A percentile compares a stretch with the other conserved stretches of the same genome.
These are phyloP conservation scores for Dreissena rostriformis DNA, from an alignment of 1,140 invertebrate genomes.

Conservation along the genomic window DNA sequence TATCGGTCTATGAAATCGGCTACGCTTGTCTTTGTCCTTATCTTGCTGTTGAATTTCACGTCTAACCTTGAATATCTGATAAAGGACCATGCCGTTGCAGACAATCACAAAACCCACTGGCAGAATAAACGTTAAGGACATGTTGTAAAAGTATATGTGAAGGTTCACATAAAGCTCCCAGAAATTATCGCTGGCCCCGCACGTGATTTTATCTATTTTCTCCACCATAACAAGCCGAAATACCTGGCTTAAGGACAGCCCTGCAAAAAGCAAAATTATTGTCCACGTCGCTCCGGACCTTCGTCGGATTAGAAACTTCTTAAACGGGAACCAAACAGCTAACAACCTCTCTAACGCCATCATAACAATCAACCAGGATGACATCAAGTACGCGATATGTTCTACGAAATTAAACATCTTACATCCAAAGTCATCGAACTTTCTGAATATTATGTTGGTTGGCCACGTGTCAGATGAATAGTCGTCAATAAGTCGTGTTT, in stretches of 20 bases:
- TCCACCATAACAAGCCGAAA: slow-evolving; percentile 69
- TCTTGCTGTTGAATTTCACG: slow-evolving; percentile 58
- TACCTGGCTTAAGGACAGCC: slow-evolving; percentile 71
- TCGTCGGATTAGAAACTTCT: slow-evolving; percentile 60
- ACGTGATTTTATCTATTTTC: background rate
- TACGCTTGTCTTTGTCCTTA: slow-evolving; percentile 34
- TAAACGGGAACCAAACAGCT: slow-evolving; percentile 71
- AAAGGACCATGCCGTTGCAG: slow-evolving; percentile 72
- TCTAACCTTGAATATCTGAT: slow-evolving; percentile 67
- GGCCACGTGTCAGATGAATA: slow-evolving; percentile 16
- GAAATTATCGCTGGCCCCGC: background rate
- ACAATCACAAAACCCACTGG: slow-evolving; percentile 27
- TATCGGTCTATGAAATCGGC: background rate
- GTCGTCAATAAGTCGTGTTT: slow-evolving; percentile 56
- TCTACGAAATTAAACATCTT: slow-evolving; percentile 63
- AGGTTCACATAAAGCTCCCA: slow-evolving; percentile 13
- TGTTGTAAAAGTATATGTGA: slow-evolving; percentile 30
- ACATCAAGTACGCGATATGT: slow-evolving; percentile 68
- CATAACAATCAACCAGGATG: slow-evolving; percentile 64
- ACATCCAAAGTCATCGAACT: slow-evolving; percentile 60
- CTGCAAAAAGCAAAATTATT: slow-evolving; percentile 58
- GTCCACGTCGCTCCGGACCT: slow-evolving; percentile 58
- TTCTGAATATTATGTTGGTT: slow-evolving; percentile 25
- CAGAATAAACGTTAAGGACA: slow-evolving; percentile 13
- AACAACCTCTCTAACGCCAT: slow-evolving; percentile 69